Base-by-base conservation (phyloP, 2,797 vertebrate species). In the Brotula barbata region DNA sequence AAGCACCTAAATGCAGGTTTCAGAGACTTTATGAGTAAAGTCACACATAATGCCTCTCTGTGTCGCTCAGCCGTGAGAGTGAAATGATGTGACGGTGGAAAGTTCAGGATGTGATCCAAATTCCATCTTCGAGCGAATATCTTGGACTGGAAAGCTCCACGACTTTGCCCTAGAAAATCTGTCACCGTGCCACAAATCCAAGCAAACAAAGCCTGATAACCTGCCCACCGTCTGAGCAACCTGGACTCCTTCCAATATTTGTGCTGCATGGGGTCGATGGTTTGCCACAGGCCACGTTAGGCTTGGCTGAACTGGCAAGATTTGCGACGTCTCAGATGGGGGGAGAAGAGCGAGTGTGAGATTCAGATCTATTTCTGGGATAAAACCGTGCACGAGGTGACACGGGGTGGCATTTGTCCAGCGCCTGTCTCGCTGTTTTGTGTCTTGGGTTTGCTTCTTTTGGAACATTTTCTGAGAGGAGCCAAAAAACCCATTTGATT, bases 141-240 rank as follows among this genome's bases (percentile, higher is more conserved):
- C 8, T 28, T 28, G 4, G 4, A 8, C 25, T 4, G 25, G 4
- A 43, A 54, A 56, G 20, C 33, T 7, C 2, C 9, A 25, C 40
- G 33, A 25, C 54, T 54, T 60, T 55, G 23, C 48, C 45, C 23
- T 11, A 22, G 19, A 64, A 51, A 58, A 45, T 28, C 21, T 48
- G 41, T 58, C 59, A 23, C 16, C 22, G 40, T 56, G 57, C 23
- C 56, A 62, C 20, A 61, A 33, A 54, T 61, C 23, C 22, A 60
- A 63, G 21, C 47, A 78, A 74, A 71, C 77, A 77, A 25, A 66
- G 39, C 16, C 56, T 69, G 62, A 73, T 53, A 75, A 75, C 54
- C 57, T 70, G 64, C 56, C 55, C 44, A 31, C 65, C 61, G 61
- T 67, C 77, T 75, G 69, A 73, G 64, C 62, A 78, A 71, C 58